These are phyloP conservation scores for Polypedilum pembai DNA, from an alignment of 1,140 invertebrate genomes.

Conservation along the genomic window DNA sequence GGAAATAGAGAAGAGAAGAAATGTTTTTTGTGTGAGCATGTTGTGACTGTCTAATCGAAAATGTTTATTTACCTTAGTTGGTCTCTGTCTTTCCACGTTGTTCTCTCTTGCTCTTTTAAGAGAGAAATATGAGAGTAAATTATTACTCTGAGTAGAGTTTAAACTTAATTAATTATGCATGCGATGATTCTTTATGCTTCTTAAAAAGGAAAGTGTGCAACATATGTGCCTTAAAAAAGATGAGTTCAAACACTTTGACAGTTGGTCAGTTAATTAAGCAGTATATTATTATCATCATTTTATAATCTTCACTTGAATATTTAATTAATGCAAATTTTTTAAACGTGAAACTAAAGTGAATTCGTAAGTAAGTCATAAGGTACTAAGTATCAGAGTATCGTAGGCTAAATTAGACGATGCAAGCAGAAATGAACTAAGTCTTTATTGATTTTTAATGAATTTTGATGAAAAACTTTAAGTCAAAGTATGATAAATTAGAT, in stretches of 20 bases:
- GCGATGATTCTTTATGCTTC: not conserved
- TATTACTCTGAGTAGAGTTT: not conserved
- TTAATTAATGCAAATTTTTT: no score
- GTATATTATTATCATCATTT: no score
- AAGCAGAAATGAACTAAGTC: no score
- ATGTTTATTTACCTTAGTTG: not conserved
- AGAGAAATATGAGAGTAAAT: not conserved
- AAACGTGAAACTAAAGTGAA: no score
- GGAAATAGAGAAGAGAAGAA: not conserved
- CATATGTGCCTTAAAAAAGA: not conserved
- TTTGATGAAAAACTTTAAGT: no score
- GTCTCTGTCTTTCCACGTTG: not conserved
- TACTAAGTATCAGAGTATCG: no score
- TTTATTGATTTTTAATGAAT: no score
- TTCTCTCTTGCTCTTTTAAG: not conserved
- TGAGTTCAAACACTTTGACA: not conserved
- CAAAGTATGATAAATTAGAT: no score
- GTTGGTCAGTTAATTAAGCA: not conserved
- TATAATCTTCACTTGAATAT: no score
- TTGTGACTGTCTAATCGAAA: not conserved
- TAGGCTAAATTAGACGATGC: no score
- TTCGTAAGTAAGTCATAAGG: no score
- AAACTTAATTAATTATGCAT: conserved; percentile 23
- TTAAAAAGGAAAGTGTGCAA: not conserved
- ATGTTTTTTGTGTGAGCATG: not conserved